Evolutionary conservation across 2,797 vertebrate genomes (phyloP), one percentile per base, ranked within the genome.

Genomic region (Cebuella pygmaea): DNA sequence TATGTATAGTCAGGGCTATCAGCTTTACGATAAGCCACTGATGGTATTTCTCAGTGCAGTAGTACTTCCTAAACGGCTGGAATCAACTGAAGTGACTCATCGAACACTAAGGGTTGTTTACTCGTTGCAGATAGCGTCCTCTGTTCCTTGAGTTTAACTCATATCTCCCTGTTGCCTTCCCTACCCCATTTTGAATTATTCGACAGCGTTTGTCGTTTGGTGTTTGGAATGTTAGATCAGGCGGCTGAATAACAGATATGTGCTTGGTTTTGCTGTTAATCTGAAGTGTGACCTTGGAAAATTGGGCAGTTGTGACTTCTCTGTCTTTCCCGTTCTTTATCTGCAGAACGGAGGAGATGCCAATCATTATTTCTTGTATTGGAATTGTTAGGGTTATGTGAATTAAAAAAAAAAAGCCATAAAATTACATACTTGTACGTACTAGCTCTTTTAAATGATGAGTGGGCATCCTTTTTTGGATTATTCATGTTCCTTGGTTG

Each of bases 281-380:
- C 48, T 39, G 72, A 90, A 30, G 27, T 67, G 59, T 95, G 88
- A 95, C 78, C 70, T 96, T 95, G 89, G 44, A 27, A 90, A 86
- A 46, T 46, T 74, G 84, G 74, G 44, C 46, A 93, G 14, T 59
- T 78, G 27, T 52, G 83, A 64, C 19, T 70, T 83, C 22, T 83
- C 26, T 78, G 46, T 44, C 57, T 24, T 95, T 92, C 44, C 2
- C 78, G 7, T 64, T 87, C n/a, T 33, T 92, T 88, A 55, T 85
- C 33, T 94, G 46, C 30, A 75, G 79, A 95, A 90, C 30, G 30
- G 70, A 89, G 82, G 79, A 79, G 79, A 44, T 89, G 46, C 4
- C 52, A 95, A 1, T n/a, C 20, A 70, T 96, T 59, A 46, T 79
- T 85, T 78, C 48, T 94, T 61, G 3, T 76, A 39, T 59, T 81